These are phyloP conservation scores for Calidris pugnax DNA, from an alignment of 2,113 vertebrate genomes.

Conservation along the genomic window DNA sequence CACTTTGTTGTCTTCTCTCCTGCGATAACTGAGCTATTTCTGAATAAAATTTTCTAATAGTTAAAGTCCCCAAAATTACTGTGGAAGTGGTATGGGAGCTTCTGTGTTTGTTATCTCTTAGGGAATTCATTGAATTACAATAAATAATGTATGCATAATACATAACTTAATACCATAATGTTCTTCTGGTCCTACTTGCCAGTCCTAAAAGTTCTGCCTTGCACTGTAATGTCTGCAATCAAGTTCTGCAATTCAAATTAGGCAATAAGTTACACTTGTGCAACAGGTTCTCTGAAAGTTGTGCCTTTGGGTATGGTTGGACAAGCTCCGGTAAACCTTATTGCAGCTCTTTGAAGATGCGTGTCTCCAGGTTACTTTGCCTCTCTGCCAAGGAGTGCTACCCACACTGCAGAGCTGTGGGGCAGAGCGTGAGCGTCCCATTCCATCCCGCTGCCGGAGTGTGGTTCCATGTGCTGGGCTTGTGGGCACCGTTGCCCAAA, in stretches of 20 bases:
- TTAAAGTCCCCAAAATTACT: neutral
- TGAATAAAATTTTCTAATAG: neutral
- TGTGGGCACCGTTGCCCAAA: neutral
- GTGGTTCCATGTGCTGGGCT: accelerated
- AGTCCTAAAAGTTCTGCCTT: neutral
- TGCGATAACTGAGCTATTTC: neutral
- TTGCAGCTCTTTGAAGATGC: neutral
- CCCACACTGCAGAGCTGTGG: accelerated
- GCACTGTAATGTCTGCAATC: neutral
- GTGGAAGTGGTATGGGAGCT: neutral
- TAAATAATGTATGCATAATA: constrained; percentile 47
- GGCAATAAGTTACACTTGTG: constrained; percentile 4
- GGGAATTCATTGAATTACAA: constrained; percentile 30
- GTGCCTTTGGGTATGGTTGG: neutral
- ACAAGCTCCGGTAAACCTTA: neutral
- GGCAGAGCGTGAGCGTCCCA: accelerated
- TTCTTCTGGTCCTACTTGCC: constrained; percentile 21
- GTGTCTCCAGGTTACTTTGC: neutral
- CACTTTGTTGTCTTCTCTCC: accelerated
- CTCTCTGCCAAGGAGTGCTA: neutral
- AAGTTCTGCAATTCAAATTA: constrained; percentile 38
- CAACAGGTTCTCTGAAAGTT: constrained; percentile 37
- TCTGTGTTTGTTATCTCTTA: neutral
- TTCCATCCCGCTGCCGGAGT: neutral
- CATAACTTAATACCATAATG: constrained; percentile 20